phyloP scores from a whole-genome alignment of 2,888 invertebrate species.

The Harmothoe impar region DNA sequence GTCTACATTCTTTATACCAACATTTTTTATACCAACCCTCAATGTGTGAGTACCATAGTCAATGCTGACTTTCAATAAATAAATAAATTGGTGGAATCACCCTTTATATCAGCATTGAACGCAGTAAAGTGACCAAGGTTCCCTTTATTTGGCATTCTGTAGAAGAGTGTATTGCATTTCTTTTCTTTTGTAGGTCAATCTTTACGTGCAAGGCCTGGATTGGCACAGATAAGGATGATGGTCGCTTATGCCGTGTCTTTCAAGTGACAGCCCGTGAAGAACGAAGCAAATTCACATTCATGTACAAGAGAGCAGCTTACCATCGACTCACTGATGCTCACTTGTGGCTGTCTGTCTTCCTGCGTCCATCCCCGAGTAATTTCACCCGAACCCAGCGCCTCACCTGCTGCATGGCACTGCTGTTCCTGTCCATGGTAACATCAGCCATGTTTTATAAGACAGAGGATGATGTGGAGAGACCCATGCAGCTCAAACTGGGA shows the following conservation, averaged over 20 bases:
- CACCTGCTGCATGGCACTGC: background rate
- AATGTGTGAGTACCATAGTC: too few relatives aligned
- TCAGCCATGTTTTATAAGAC: slow-evolving; percentile 45
- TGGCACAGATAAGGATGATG: background rate
- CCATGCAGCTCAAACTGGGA: slow-evolving; percentile 11
- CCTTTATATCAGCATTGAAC: too few relatives aligned
- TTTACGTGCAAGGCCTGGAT: slow-evolving; percentile 28
- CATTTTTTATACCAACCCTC: too few relatives aligned
- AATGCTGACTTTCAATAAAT: too few relatives aligned
- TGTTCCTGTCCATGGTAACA: slow-evolving; percentile 42
- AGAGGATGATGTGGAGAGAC: slow-evolving; percentile 19
- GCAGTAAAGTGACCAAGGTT: too few relatives aligned
- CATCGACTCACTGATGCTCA: background rate
- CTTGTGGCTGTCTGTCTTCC: background rate
- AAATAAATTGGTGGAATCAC: too few relatives aligned
- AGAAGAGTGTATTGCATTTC: too few relatives aligned
- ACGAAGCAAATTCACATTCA: background rate
- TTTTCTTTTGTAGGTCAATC: background rate
- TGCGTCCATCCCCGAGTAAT: background rate
- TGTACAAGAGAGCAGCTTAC: background rate
- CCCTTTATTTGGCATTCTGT: too few relatives aligned
- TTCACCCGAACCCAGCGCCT: slow-evolving; percentile 28
- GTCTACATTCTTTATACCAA: too few relatives aligned
- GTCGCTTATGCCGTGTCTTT: background rate
- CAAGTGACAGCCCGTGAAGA: background rate